Evolutionary conservation across 2,797 vertebrate genomes (phyloP).

Genomic region (Echeneis naucrates): DNA sequence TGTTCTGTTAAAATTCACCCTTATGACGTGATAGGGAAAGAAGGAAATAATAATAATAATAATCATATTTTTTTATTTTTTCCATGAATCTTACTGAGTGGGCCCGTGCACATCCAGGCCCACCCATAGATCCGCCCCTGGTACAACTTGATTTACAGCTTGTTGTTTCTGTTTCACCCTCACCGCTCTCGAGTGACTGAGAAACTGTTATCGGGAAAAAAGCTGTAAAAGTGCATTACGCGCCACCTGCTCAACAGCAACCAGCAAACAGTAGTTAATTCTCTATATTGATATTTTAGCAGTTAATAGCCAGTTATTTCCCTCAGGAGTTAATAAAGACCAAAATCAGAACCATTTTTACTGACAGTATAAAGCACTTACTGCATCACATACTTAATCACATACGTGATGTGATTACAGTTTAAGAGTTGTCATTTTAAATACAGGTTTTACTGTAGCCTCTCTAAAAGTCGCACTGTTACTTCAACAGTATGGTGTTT

Average conservation of each 20-base stretch:
- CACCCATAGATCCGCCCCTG: too few relatives aligned
- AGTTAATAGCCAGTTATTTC: neutral
- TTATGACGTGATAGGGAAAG: too few relatives aligned
- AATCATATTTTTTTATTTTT: too few relatives aligned
- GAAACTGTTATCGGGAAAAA: neutral
- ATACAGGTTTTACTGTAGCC: neutral
- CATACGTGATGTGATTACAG: neutral
- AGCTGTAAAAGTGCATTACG: neutral
- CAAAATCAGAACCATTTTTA: neutral
- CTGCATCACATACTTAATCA: neutral
- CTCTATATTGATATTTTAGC: neutral
- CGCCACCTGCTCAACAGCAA: too few relatives aligned
- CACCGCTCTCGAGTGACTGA: neutral
- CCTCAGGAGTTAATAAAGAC: neutral
- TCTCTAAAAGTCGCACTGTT: too few relatives aligned
- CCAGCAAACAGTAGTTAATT: neutral
- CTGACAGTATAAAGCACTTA: neutral
- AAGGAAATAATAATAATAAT: too few relatives aligned
- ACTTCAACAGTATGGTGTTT: too few relatives aligned
- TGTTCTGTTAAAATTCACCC: too few relatives aligned
- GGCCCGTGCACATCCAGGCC: too few relatives aligned
- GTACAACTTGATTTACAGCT: neutral
- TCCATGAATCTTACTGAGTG: too few relatives aligned
- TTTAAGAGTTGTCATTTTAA: neutral
- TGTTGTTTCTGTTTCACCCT: neutral